These are phyloP conservation scores for Thinocorus orbignyianus DNA, from an alignment of 2,113 vertebrate species.

Conservation along the genomic window DNA sequence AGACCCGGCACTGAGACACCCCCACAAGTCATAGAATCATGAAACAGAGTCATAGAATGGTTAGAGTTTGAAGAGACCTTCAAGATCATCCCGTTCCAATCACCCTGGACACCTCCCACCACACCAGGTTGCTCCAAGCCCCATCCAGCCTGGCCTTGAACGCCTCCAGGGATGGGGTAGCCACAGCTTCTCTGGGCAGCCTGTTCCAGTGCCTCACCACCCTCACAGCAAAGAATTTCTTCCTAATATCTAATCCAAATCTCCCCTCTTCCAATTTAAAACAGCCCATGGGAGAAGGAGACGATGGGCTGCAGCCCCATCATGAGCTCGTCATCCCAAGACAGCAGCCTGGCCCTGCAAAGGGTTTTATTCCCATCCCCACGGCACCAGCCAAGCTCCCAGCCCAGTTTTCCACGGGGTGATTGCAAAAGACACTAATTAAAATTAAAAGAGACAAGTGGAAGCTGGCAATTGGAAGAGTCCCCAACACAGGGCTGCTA, in stretches of 20 bases:
- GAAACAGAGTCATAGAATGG: too few relatives aligned
- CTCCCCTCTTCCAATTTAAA: too few relatives aligned
- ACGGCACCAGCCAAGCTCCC: not conserved
- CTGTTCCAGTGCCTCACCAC: too few relatives aligned
- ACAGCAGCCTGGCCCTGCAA: not conserved
- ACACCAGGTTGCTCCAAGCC: too few relatives aligned
- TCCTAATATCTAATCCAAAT: too few relatives aligned
- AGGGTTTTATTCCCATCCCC: not conserved
- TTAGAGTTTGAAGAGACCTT: too few relatives aligned
- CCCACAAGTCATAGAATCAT: accelerated
- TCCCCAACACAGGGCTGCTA: not conserved
- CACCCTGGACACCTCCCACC: too few relatives aligned
- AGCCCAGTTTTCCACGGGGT: not conserved
- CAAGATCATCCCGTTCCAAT: too few relatives aligned
- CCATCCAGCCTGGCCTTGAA: too few relatives aligned
- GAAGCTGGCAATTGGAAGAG: not conserved
- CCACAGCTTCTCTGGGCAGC: too few relatives aligned
- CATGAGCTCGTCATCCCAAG: accelerated
- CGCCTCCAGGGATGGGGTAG: too few relatives aligned
- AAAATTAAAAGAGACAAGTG: conserved; percentile 7
- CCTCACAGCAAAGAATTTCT: too few relatives aligned
- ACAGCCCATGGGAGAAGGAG: not conserved
- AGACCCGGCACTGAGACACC: not conserved
- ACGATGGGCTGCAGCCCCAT: accelerated
- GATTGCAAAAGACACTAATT: conserved; percentile 21